phyloP scores from a whole-genome alignment of 1,140 invertebrate species.

The Drosophila pectinifera region DNA sequence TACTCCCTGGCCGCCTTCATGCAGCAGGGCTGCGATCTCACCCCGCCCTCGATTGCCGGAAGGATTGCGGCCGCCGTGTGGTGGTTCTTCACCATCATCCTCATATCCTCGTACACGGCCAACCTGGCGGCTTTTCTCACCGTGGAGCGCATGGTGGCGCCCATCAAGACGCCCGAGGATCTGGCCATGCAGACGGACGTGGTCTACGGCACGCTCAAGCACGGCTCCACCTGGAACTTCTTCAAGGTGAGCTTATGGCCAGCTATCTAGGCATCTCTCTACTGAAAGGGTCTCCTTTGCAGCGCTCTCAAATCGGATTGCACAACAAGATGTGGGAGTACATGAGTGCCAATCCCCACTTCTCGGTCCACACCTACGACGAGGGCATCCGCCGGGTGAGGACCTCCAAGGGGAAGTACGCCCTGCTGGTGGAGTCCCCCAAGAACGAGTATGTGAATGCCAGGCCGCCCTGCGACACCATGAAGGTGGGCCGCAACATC shows the following conservation, averaged over 20 bases:
- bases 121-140: slow-evolving; percentile 98
- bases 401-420: slow-evolving; percentile 95
- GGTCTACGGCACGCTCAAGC: slow-evolving; percentile 94
- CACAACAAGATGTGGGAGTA: slow-evolving; percentile 98
- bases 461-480: slow-evolving; percentile 96
- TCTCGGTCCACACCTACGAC: slow-evolving; percentile 92
- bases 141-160: slow-evolving; percentile 97
- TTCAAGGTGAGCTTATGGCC: slow-evolving; percentile 90
- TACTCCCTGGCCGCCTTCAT: slow-evolving; percentile 98
- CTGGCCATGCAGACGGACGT: slow-evolving; percentile 98
- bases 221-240: slow-evolving; percentile 96
- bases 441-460: slow-evolving; percentile 98
- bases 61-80: slow-evolving; percentile 98
- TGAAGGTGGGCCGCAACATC: slow-evolving; percentile 96
- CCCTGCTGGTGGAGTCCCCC: slow-evolving; percentile 96
- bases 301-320: slow-evolving; percentile 95
- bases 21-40: slow-evolving; percentile 99
- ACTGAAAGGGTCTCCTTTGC: slow-evolving; percentile 68
- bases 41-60: slow-evolving; percentile 93
- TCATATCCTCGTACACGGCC: slow-evolving; percentile 99
- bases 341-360: slow-evolving; percentile 93
- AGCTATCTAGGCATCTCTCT: not conserved
- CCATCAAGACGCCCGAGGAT: slow-evolving; percentile 97
- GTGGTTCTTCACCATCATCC: slow-evolving; percentile 99
- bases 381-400: slow-evolving; percentile 93